Conservation (phyloP, 2,888 invertebrate genomes). For the Campaea margaritaria region DNA sequence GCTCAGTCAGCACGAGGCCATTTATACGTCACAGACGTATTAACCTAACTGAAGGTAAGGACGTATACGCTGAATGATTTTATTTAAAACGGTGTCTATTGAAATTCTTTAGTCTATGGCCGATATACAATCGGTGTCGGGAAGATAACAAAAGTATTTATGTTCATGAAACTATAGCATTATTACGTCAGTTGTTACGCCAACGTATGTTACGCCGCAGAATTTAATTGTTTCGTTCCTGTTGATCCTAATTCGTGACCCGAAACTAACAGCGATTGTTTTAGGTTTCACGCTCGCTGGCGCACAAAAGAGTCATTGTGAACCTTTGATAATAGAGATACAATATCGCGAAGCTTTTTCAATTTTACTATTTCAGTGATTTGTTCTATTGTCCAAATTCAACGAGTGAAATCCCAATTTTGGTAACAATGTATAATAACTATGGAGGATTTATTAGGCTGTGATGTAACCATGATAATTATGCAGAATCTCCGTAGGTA, state of each 20-base stretch:
- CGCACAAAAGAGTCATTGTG: constrained; percentile 13
- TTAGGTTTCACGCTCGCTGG: constrained; percentile 9
- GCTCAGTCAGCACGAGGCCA: no score
- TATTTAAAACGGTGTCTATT: constrained; percentile 4
- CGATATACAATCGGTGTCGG: constrained; percentile 56
- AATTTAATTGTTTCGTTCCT: constrained; percentile 26
- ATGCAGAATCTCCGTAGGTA: no score
- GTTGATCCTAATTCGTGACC: constrained; percentile 7
- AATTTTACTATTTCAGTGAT: not conserved
- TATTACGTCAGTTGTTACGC: constrained; percentile 18
- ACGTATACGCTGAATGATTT: no score
- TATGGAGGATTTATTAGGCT: no score
- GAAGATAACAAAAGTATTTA: constrained; percentile 68
- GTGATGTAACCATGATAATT: no score
- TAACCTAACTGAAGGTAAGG: no score
- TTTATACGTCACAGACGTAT: no score
- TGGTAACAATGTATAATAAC: no score
- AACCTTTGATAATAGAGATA: not conserved
- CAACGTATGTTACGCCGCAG: constrained; percentile 35
- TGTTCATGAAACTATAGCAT: constrained; percentile 65
- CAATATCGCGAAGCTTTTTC: not conserved
- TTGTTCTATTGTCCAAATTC: not conserved
- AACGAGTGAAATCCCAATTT: no score
- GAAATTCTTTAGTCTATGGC: not conserved
- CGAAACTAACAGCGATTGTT: constrained; percentile 11